A percentile compares a stretch with the other conserved stretches of the same genome.
phyloP scores from a whole-genome alignment of 30 jellyfish, hydroid and myxozoan genomes.

The Aurelia coerulea region DNA sequence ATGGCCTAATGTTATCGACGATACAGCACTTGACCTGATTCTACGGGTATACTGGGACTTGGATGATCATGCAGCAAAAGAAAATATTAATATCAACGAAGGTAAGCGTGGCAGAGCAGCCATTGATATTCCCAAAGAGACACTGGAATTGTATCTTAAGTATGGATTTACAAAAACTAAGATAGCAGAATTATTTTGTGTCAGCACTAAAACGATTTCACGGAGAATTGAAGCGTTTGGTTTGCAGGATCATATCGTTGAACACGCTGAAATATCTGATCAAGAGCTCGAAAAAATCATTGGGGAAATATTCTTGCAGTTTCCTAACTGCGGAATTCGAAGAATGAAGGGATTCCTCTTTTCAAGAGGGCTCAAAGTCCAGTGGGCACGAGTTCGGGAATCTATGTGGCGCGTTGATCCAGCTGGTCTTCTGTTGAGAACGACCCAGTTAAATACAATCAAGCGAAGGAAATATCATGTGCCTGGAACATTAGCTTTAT shows the following conservation, averaged over 20 bases:
- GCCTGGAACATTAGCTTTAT: slow-evolving; percentile 36
- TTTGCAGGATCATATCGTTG: background rate
- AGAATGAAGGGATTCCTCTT: slow-evolving; percentile 59
- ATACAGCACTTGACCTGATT: background rate
- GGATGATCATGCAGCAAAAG: slow-evolving; percentile 1
- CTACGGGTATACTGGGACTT: background rate
- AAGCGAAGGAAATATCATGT: slow-evolving; percentile 23
- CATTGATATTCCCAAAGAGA: slow-evolving; percentile 47
- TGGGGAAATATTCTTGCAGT: background rate
- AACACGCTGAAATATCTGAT: slow-evolving; percentile 6
- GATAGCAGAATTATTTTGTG: slow-evolving; percentile 46
- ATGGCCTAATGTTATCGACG: background rate
- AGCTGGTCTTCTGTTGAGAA: slow-evolving; percentile 38
- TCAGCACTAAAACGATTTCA: slow-evolving; percentile 39
- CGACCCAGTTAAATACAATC: slow-evolving; percentile 30
- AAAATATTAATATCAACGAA: slow-evolving; percentile 3
- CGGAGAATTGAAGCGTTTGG: slow-evolving; percentile 46
- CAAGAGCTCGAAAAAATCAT: slow-evolving; percentile 23
- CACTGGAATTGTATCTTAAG: slow-evolving; percentile 26
- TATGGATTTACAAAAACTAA: slow-evolving; percentile 49
- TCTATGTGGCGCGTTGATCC: slow-evolving; percentile 76
- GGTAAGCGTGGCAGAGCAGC: slow-evolving; percentile 41
- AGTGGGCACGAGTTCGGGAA: slow-evolving; percentile 37
- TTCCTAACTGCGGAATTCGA: slow-evolving; percentile 67
- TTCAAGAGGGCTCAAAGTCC: slow-evolving; percentile 36